Base-by-base conservation (phyloP, 2,797 vertebrate species). In the Thripadectes ignobilis region DNA sequence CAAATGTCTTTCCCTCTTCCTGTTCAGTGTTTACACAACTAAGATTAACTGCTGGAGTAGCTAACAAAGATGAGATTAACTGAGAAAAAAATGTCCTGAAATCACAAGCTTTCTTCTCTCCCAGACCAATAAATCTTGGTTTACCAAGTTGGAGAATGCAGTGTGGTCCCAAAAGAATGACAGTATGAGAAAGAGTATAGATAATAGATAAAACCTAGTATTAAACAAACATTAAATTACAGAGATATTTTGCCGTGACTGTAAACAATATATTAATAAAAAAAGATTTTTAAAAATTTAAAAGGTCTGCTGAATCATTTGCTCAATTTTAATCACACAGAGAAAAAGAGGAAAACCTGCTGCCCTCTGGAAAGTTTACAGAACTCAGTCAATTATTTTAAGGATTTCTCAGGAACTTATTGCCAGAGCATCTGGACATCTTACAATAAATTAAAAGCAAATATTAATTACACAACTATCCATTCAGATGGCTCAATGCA, bases 381-480 rank as follows among this genome's bases (percentile, higher is more conserved):
- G 59, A 91, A 76, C 46, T 93, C 68, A 51, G 48, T 82, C 81
- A 91, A 63, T 91, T 94, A 80, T 90, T 96, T 93, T 73, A 85
- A 89, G 49, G 59, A 85, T 93, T 94, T 94, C 69, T 41, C 34
- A 79, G 77, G 66, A 95, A 90, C 38, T 68, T 45, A 69, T 72
- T 95, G 48, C 66, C 67, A 89, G 66, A 94, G 62, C 91, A 95
- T 89, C 83, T 96, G 93, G 91, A 84, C 83, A 92, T 78, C 65
- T 82, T 93, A 67, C 46, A 91, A 72, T 94, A 94, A 95, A 96
- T 96, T 93, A 93, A 97, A 97, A 96, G 34, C 84, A 97, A 96
- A 97, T 96, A 96, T 97, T 96, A 97, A 97, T 97, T 96, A 87
- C 79, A 79, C 66, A 95, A 48, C 85, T 84, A 78, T 62, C 74